phyloP scores from a whole-genome alignment of 2,797 vertebrate species.

The Remorina albescens region DNA sequence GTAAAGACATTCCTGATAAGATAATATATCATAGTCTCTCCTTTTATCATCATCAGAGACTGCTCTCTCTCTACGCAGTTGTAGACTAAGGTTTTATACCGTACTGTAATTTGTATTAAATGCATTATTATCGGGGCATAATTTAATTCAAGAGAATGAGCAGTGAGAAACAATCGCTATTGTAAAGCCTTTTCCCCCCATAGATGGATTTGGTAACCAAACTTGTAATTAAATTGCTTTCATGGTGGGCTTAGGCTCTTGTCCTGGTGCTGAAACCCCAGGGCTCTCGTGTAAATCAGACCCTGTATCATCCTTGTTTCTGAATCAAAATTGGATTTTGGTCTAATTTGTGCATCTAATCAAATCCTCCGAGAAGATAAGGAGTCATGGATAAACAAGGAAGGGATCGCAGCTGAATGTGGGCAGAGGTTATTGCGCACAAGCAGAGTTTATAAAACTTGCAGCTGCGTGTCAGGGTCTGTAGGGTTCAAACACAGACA shows the following conservation, averaged over 20 bases:
- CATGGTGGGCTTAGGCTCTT: slow-evolving; percentile 4
- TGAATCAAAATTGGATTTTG: slow-evolving; percentile 61
- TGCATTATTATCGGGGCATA: background rate
- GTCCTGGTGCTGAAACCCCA: slow-evolving; percentile 6
- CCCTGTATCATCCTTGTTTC: slow-evolving; percentile 22
- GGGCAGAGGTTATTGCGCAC: slow-evolving; percentile 43
- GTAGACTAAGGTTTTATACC: background rate
- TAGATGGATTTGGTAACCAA: background rate
- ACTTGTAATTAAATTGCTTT: slow-evolving; percentile 24
- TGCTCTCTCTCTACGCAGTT: background rate
- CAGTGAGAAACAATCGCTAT: background rate
- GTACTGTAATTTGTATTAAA: background rate
- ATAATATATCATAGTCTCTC: too few relatives aligned
- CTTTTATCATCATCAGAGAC: background rate
- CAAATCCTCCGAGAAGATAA: slow-evolving; percentile 52
- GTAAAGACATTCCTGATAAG: background rate
- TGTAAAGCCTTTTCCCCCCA: slow-evolving; percentile 7
- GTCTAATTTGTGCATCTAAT: slow-evolving; percentile 56
- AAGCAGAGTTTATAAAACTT: slow-evolving; percentile 39
- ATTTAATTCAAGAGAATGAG: slow-evolving; percentile 1
- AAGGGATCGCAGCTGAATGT: slow-evolving; percentile 17
- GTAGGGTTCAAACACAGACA: background rate
- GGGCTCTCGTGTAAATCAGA: slow-evolving; percentile 18
- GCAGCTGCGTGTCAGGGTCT: slow-evolving; percentile 20
- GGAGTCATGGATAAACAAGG: slow-evolving; percentile 47